Conservation (phyloP, 2,797 vertebrate species). For the Coilia nasus region DNA sequence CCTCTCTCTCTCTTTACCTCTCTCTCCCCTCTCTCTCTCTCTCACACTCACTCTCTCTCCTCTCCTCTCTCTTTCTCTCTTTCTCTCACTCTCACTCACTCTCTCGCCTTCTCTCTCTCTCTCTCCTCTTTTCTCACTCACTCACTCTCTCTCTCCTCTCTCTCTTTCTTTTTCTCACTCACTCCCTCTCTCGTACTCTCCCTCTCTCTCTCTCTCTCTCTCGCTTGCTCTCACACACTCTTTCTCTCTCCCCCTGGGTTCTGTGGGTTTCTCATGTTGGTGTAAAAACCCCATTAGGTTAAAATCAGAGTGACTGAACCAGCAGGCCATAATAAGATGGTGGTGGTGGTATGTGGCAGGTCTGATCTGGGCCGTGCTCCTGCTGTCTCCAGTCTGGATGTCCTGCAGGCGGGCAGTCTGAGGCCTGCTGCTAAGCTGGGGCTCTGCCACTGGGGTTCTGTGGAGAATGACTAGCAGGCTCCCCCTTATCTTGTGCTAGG, state of each 20-base stretch:
- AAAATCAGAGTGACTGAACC: background rate
- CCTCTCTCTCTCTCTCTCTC: background rate
- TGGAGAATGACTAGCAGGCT: background rate
- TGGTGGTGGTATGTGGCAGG: background rate
- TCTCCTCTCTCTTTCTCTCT: no score
- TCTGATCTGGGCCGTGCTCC: background rate
- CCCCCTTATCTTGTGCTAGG: background rate
- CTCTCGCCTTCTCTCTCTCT: background rate
- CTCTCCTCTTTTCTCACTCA: no score
- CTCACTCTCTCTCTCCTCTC: no score
- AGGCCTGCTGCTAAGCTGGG: background rate
- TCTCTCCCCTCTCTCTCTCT: no score
- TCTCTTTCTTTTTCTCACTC: no score
- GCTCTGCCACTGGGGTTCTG: background rate
- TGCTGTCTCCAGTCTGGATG: background rate
- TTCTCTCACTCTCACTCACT: no score
- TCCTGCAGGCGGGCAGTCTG: background rate
- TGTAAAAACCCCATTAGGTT: background rate
- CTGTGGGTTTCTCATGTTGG: background rate
- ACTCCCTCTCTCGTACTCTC: background rate
- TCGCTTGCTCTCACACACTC: background rate
- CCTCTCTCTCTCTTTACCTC: background rate
- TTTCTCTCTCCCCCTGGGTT: background rate
- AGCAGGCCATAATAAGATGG: conserved; percentile 6
- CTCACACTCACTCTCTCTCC: background rate